Evolutionary conservation across 2,797 vertebrate genomes (phyloP), one percentile per base, ranked within the genome.

Genomic region (Hapalemur alaotrensis): DNA sequence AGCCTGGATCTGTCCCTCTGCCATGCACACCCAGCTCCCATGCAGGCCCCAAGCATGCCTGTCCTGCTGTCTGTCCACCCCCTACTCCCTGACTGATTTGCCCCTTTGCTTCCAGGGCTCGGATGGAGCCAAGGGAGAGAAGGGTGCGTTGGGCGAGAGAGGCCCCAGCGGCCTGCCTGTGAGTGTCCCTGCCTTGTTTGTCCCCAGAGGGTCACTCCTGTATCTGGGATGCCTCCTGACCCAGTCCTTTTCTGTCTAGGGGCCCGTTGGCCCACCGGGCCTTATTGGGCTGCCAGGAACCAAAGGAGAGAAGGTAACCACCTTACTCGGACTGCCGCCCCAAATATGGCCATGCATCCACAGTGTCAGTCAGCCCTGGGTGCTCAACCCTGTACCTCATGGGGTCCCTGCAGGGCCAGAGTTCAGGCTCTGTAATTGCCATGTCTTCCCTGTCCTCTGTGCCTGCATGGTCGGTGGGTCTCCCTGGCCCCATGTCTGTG

Each of bases 291-390:
- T 99, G 83, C 99, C 99, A 25, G 99, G 99, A 73, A 99, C 99
- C 88, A 99, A 99, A 98, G 99, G 99, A 98, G 99, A 99, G 93
- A 99, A 99, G 98, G 99, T 99, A 99, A 98, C 23, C 0, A 3
- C 0, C 0, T 1, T 78, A 23, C 65, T 43, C 50, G 32, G 18
- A n/a, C 3, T 22, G 52, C 52, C 9, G 22, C 12, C 10, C 22
- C 28, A 17, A 65, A 12, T 43, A 2, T 43, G 32, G 65, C 54
- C 67, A 22, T 25, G 30, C 2, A 4, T 15, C 89, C n/a, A 0
- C 12, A 2, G 46, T 13, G 38, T 43, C 46, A 15, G 72, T 91
- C 78, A 18, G 73, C 28, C 59, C n/a, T 50, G 35, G 61, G 32
- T 61, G 30, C 43, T 57, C 81, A 59, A 46, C 41, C 50, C 50